Evolutionary conservation across 2,113 vertebrate genomes (phyloP), one percentile per base, ranked within the genome.

Genomic region (Cepphus grylle): DNA sequence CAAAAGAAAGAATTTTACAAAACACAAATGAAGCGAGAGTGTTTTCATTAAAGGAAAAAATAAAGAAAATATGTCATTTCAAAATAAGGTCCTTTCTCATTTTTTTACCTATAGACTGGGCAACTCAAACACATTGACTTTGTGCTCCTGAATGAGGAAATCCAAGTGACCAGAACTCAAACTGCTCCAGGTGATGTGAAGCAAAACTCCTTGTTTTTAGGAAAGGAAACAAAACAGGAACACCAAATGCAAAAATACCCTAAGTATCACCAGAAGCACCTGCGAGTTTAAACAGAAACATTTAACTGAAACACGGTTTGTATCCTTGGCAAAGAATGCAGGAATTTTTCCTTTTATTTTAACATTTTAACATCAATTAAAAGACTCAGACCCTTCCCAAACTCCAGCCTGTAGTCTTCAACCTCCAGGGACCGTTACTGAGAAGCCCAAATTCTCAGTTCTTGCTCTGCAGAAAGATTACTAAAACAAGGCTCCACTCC

Each of bases 271-370:
- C 53, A 93, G 73, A 56, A 94, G 14, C 29, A 84, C 82, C 81
- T 96, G 73, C 40, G 65, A 56, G 15, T 85, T 95, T 81, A 63
- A 94, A 87, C 32, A 73, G 65, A 89, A 94, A 61, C 34, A 38
- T 62, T 49, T 23, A 92, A 50, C 32, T 61, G 69, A 74, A 94
- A 61, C 21, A 59, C 1, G 1, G 30, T n/a, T 79, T 88, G 19
- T 91, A 92, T 89, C 36, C 69, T 90, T 81, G 86, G 72, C 79
- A 90, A 50, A 83, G 11, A 88, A 74, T 5, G 17, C 8, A 63
- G 82, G 72, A 90, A 92, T 47, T 86, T 74, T 92, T 84, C 50
- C 34, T 81, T 67, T 95, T 17, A 52, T 81, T 90, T 61, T 59
- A 65, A 27, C 20, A 5, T 80, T 94, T 61, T 58, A 32, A 56